phyloP scores from a whole-genome alignment of 2,113 vertebrate species.

The Cololabis saira region DNA sequence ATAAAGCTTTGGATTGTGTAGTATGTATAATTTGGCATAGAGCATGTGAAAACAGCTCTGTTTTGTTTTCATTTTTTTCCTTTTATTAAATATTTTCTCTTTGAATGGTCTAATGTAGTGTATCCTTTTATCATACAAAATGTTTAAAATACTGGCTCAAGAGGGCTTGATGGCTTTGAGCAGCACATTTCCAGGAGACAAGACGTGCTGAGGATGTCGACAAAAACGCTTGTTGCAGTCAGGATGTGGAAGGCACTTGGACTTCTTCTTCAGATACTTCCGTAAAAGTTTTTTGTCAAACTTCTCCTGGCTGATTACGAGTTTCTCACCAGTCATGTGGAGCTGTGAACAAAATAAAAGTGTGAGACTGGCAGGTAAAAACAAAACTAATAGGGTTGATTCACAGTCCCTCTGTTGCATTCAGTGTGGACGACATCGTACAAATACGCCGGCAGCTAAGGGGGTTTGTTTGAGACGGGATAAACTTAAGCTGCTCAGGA shows the following conservation, averaged over 20 bases:
- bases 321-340: conserved; percentile 8
- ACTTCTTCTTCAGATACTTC: conserved; percentile 1
- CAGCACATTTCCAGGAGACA: background rate
- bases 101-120: too few species aligned
- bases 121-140: background rate
- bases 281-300: conserved; percentile 2
- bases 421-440: too few species aligned
- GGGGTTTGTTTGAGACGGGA: too few species aligned
- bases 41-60: background rate
- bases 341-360: conserved; percentile 4
- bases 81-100: background rate
- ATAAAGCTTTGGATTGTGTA: background rate
- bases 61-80: conserved; percentile 4
- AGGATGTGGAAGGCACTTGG: background rate
- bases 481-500: too few species aligned
- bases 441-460: too few species aligned
- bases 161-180: background rate
- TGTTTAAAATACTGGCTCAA: background rate
- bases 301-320: background rate
- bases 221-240: background rate
- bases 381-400: background rate
- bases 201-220: background rate
- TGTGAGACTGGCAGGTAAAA: background rate
- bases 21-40: background rate
- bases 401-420: too few species aligned